Evolutionary conservation across 2,888 invertebrate genomes (phyloP), one percentile per base, ranked within the genome.

Genomic region (Habrosyne pyritoides): DNA sequence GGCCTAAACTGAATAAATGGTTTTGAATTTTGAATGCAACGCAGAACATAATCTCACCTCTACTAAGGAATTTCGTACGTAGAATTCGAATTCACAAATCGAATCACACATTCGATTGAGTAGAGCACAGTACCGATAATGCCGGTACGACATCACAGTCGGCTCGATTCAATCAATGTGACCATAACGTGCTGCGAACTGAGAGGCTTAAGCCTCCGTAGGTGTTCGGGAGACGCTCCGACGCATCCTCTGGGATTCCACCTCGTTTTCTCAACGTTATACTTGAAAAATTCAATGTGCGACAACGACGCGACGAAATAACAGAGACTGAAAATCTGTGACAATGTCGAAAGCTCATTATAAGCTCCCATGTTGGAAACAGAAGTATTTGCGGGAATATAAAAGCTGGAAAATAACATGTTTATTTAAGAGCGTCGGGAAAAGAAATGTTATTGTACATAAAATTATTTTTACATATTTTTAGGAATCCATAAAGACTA

Each of bases 221-320:
- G 77, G 76, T 77, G 81, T 78, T 77, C 79, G 63, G 68, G 64
- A 63, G 61, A 64, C 76, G 78, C 80, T 81, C 76, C 79, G 65
- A 67, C 78, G 77, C 81, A 82, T 87, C 88, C 89, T 79, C 61
- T 48, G 86, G 89, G 87, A 87, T 80, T 88, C 81, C 77, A 60
- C 62, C 55, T 59, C 74, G 69, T 70, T 60, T 64, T 66, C 69
- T 73, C 70, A 69, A 61, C 59, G 61, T 60, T 66, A 66, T 74
- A 70, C 79, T 76, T 83, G 83, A 84, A 80, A 88, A 87, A 89
- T 88, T 83, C 86, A 86, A 89, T 89, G 83, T 84, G 64, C 74
- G 62, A 68, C 53, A 59, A 57, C 59, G 55, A 10, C 26, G 28
- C 66, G 58, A 64, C 66, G 64, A 69, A 69, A 66, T 72, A 73